phyloP scores from a whole-genome alignment of 2,113 vertebrate genomes.

The Siniperca chuatsi region DNA sequence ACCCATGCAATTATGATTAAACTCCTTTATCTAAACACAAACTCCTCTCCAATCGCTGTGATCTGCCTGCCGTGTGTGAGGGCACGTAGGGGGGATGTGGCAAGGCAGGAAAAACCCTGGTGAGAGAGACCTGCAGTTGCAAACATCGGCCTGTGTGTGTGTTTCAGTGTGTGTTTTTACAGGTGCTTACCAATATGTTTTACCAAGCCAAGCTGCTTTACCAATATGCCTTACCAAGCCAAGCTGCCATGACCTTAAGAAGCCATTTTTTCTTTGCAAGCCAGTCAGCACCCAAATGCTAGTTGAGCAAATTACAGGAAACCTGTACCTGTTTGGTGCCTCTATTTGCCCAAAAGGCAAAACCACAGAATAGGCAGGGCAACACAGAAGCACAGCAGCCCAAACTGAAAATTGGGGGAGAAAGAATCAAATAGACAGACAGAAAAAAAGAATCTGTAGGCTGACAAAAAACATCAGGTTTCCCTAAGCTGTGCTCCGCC shows the following conservation, averaged over 20 bases:
- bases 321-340: slow-evolving; percentile 53
- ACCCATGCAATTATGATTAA: slow-evolving; percentile 67
- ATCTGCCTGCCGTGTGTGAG: slow-evolving; percentile 70
- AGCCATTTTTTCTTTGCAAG: not conserved
- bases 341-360: slow-evolving; percentile 56
- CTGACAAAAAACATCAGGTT: slow-evolving; percentile 66
- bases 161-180: not conserved
- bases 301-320: slow-evolving; percentile 60
- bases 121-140: slow-evolving; percentile 47
- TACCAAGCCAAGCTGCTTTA: slow-evolving; percentile 14
- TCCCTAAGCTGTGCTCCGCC: slow-evolving; percentile 62
- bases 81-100: slow-evolving; percentile 67
- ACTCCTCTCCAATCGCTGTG: slow-evolving; percentile 61
- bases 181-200: slow-evolving; percentile 28
- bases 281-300: slow-evolving; percentile 7
- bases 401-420: slow-evolving; percentile 42
- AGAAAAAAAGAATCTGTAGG: slow-evolving; percentile 22
- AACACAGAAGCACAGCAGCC: slow-evolving; percentile 31
- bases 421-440: slow-evolving; percentile 23
- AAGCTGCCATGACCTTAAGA: slow-evolving; percentile 17
- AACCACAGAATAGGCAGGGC: slow-evolving; percentile 49
- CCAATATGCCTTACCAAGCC: slow-evolving; percentile 1
- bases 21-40: slow-evolving; percentile 73
- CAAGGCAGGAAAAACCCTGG: slow-evolving; percentile 45
- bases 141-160: not conserved